Evolutionary conservation across 2,888 invertebrate species (phyloP).

Genomic region (Trisateles emortualis): DNA sequence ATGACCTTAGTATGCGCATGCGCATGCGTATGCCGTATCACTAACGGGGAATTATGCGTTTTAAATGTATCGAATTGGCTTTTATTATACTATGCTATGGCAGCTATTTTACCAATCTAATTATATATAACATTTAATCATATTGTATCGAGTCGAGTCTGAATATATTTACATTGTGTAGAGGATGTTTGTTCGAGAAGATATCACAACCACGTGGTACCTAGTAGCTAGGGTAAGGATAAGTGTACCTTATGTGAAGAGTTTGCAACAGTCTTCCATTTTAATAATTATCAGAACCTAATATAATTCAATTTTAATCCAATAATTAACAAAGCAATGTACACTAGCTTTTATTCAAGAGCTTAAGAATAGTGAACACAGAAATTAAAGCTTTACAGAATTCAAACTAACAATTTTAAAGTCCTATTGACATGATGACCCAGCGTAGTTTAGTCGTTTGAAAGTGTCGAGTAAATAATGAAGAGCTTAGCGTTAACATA

Average conservation of each 20-base stretch:
- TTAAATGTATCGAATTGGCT: slow-evolving; percentile 28
- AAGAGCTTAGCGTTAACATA: slow-evolving; percentile 56
- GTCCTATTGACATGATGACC: slow-evolving; percentile 33
- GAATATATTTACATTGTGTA: slow-evolving; percentile 1
- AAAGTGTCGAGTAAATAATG: slow-evolving; percentile 35
- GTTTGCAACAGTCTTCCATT: slow-evolving; percentile 1
- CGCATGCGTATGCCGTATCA: too few relatives aligned
- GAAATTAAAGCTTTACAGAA: background rate
- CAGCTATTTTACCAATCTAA: slow-evolving; percentile 7
- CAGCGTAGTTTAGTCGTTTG: slow-evolving; percentile 26
- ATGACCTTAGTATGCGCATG: slow-evolving; percentile 3
- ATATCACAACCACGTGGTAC: background rate
- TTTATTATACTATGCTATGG: slow-evolving; percentile 4
- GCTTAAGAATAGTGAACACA: background rate
- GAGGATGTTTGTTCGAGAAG: background rate
- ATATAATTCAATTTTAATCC: too few relatives aligned
- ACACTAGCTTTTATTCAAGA: too few relatives aligned
- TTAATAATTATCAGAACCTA: too few relatives aligned
- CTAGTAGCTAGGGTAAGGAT: too few relatives aligned
- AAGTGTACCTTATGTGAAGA: too few relatives aligned
- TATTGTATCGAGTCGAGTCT: background rate
- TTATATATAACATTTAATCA: background rate
- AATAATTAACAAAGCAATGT: background rate
- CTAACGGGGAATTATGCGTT: slow-evolving; percentile 18
- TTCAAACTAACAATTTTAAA: background rate